A percentile compares a stretch with the other conserved stretches of the same genome.
These are phyloP conservation scores for Plecotus auritus DNA, from an alignment of 2,113 vertebrate genomes.

Conservation along the genomic window DNA sequence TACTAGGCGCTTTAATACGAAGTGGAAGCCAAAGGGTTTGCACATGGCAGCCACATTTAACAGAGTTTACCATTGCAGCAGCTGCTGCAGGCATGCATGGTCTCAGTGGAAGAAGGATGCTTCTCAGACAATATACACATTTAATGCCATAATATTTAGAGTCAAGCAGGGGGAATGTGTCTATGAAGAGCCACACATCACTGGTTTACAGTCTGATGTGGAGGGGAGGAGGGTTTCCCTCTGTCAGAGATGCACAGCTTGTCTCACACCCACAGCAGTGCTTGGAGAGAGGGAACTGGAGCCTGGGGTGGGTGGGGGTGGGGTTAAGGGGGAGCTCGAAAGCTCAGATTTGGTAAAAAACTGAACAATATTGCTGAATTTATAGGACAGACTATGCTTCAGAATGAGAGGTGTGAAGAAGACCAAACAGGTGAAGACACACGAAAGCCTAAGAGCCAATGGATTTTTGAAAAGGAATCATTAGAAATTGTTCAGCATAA, in stretches of 20 bases:
- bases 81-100: background rate
- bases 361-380: background rate
- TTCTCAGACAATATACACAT: background rate
- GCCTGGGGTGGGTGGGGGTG: accelerated
- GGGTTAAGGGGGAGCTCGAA: background rate
- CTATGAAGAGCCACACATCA: background rate
- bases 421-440: background rate
- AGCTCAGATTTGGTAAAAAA: background rate
- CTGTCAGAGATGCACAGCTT: background rate
- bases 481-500: no score
- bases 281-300: background rate
- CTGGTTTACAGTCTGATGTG: background rate
- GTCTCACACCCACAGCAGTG: background rate
- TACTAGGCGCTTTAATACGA: background rate
- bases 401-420: background rate
- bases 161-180: background rate
- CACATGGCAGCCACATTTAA: background rate
- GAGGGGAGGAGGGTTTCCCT: background rate
- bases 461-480: background rate
- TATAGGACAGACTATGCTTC: background rate
- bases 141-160: background rate
- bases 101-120: background rate
- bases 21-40: background rate
- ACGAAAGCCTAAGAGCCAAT: background rate
- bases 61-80: background rate